phyloP scores from a whole-genome alignment of 2,888 invertebrate species.

The Mythimna pallens region DNA sequence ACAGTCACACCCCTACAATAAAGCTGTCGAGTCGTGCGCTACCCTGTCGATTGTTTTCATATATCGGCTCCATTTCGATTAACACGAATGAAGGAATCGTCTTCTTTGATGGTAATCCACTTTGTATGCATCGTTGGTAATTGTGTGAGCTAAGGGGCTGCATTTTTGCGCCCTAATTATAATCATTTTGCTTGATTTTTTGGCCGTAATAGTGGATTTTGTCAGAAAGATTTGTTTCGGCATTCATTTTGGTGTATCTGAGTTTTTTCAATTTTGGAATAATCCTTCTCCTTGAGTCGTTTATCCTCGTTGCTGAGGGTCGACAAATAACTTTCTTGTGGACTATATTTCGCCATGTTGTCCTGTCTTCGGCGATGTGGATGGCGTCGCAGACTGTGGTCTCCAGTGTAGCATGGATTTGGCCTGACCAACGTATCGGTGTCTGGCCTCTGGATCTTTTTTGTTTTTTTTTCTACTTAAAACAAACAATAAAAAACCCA shows the following conservation, averaged over 20 bases:
- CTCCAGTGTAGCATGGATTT: too few relatives aligned
- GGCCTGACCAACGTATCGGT: too few relatives aligned
- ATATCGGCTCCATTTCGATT: conserved; percentile 88
- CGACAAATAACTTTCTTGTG: too few relatives aligned
- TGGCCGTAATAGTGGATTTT: conserved; percentile 36
- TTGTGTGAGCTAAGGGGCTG: conserved; percentile 71
- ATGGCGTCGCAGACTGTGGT: too few relatives aligned
- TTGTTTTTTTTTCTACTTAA: too few relatives aligned
- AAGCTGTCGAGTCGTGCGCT: conserved; percentile 84
- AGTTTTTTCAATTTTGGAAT: too few relatives aligned
- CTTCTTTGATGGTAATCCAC: conserved; percentile 82
- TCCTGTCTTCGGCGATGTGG: too few relatives aligned
- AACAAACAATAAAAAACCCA: not conserved
- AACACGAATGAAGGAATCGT: conserved; percentile 87
- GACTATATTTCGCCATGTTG: too few relatives aligned
- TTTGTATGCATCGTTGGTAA: conserved; percentile 79
- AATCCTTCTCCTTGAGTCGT: too few relatives aligned
- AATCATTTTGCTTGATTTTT: conserved; percentile 71
- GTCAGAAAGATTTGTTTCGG: conserved; percentile 7
- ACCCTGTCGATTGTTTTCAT: conserved; percentile 89
- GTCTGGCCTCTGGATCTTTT: too few relatives aligned
- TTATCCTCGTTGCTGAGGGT: too few relatives aligned
- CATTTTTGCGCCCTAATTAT: conserved; percentile 82
- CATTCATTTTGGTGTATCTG: too few relatives aligned
- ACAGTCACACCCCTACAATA: conserved; percentile 66